These are phyloP conservation scores for Rhagoletis zephyria DNA, from an alignment of 1,140 invertebrate genomes.

Conservation along the genomic window DNA sequence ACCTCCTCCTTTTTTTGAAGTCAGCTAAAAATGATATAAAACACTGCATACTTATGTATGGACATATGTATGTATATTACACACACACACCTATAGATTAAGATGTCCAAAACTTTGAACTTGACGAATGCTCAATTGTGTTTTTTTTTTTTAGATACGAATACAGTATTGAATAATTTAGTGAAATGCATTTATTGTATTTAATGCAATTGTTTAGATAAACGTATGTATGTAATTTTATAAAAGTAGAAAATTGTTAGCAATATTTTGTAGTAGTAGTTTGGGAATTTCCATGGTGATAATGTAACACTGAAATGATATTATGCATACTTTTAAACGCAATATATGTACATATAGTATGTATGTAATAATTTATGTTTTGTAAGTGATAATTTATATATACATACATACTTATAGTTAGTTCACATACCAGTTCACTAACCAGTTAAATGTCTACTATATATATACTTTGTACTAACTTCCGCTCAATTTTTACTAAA, in stretches of 20 bases:
- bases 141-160: neutral
- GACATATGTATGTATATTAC: neutral
- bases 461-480: too few relatives aligned
- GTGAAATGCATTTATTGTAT: conserved; percentile 45
- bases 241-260: conserved; percentile 16
- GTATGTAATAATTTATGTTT: too few relatives aligned
- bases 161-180: conserved; percentile 18
- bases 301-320: neutral
- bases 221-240: neutral
- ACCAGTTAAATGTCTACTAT: too few relatives aligned
- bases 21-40: too few relatives aligned
- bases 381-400: too few relatives aligned
- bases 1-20: too few relatives aligned
- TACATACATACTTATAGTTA: too few relatives aligned
- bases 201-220: conserved; percentile 46
- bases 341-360: neutral
- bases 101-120: neutral
- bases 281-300: conserved; percentile 23
- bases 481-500: too few relatives aligned
- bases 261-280: conserved; percentile 34
- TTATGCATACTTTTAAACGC: neutral
- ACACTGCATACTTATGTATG: neutral
- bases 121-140: conserved; percentile 2
- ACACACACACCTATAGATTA: conserved; percentile 10
- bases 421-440: too few relatives aligned